Conservation (phyloP, 1,140 invertebrate genomes). For the Acyrthosiphon pisum region DNA sequence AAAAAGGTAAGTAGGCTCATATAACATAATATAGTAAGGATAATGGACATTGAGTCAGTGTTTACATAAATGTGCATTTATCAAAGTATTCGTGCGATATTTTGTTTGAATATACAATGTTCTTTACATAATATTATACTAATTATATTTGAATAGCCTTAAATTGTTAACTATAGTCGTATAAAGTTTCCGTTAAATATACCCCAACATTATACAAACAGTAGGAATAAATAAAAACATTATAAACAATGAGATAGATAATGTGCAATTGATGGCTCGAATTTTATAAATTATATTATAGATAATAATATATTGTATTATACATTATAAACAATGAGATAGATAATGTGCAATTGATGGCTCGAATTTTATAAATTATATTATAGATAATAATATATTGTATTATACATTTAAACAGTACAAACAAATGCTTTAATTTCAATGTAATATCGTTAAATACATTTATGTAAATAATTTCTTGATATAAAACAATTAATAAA, state of each 20-base stretch:
- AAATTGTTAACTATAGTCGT: background rate
- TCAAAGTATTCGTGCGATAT: background rate
- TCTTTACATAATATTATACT: background rate
- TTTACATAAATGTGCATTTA: background rate
- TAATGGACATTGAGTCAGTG: background rate
- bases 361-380: background rate
- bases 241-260: background rate
- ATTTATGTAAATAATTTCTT: background rate
- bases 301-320: background rate
- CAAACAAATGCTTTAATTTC: background rate
- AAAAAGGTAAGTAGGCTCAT: background rate
- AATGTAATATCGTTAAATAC: background rate
- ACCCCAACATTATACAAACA: background rate
- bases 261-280: background rate
- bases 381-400: background rate
- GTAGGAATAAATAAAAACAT: background rate
- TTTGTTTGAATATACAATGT: background rate
- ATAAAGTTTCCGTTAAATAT: background rate
- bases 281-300: background rate
- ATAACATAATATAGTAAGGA: background rate
- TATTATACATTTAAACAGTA: background rate
- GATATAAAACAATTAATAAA: too few relatives aligned
- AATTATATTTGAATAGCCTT: background rate
- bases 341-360: background rate
- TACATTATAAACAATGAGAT: background rate